Evolutionary conservation across 2,888 invertebrate genomes (phyloP), one percentile per base, ranked within the genome.

Genomic region (Leucoma salicis): DNA sequence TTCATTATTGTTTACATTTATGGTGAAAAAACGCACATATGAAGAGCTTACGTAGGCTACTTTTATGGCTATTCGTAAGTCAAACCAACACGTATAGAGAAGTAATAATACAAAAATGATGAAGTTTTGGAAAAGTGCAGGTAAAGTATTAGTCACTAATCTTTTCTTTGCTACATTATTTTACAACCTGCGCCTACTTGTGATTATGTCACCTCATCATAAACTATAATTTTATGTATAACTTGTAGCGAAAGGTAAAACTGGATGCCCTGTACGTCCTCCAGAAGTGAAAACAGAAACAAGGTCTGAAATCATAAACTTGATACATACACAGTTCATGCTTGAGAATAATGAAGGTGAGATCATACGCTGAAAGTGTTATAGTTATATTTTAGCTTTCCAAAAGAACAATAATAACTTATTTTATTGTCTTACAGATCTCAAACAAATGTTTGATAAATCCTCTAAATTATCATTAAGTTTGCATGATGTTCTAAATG

Each of bases 61-160:
- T 60, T 47, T 45, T 52, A 40, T 50, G 44, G 45, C 49, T 63
- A 48, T 54, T 55, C 48, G 46, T 53, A 59, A 52, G 50, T 44
- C 41, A 52, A 40, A 45, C 52, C 49, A 47, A 61, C 53, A 59
- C 61, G 37, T 51, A 52, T 51, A 57, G 57, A 58, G 49, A 51
- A 45, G 42, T 44, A 35, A 47, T 50, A 42, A 52, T 35, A 53
- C 54, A 49, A 90, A 88, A 82, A 94, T 94, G 94, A 91, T 94
- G 78, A 93, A 94, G 82, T 94, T 94, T 88, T 94, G 94, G 94
- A 94, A 93, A 83, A 94, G 93, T 84, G 89, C 93, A 87, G 92
- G 93, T 93, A 91, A 65, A 63, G 36, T 47, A 34, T 29, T 27
- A 12, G 31, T n/a, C n/a, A n/a, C 28, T 31, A 24, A 29, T 8